Base-by-base conservation (phyloP, 1,140 invertebrate genomes). In the Aphelenchoides fujianensis region DNA sequence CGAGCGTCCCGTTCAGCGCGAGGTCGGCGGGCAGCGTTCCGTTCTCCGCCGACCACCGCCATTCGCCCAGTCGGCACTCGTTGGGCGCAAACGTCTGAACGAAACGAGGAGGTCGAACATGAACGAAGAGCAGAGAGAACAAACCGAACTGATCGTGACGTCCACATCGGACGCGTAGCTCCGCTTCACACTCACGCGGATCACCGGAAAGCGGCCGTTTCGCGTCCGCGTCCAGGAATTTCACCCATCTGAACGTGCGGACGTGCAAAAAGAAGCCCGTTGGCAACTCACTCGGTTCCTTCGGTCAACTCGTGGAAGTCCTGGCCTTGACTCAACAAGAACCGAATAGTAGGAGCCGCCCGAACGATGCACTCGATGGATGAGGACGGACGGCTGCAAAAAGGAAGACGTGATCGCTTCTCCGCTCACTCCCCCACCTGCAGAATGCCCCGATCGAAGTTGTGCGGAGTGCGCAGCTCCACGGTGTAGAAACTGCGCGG, bases 251-350 rank as follows among this genome's bases (percentile, higher is more conserved):
- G 12, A 78, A n/a, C n/a, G n/a, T n/a, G n/a, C n/a, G n/a, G n/a
- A n/a, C n/a, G n/a, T n/a, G n/a, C n/a, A n/a, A n/a, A n/a, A n/a
- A n/a, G n/a, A n/a, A n/a, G n/a, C n/a, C n/a, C n/a, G n/a, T n/a
- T n/a, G n/a, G 35, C n/a, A 3, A 77, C 70, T 73, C 76, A 75
- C 48, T 81, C 76, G n/a, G 79, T 78, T n/a, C 66, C 55, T 68
- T 81, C 79, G 35, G 82, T 84, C 37, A 82, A 41, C 57, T 84
- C 80, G 32, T 82, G 77, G 34, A 61, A 83, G n/a, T 83, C 79
- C 0, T 55, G 31, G 2, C 76, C 70, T 16, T 81, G 81, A 32
- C 80, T 82, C 23, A 81, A 57, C 19, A 81, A 52, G 2, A n/a
- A 71, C 66, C 0, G 81, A 84, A 69, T 83, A 82, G 37, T 83